These are phyloP conservation scores for Drosophila sproati DNA, from an alignment of 1,140 invertebrate genomes.

Conservation along the genomic window DNA sequence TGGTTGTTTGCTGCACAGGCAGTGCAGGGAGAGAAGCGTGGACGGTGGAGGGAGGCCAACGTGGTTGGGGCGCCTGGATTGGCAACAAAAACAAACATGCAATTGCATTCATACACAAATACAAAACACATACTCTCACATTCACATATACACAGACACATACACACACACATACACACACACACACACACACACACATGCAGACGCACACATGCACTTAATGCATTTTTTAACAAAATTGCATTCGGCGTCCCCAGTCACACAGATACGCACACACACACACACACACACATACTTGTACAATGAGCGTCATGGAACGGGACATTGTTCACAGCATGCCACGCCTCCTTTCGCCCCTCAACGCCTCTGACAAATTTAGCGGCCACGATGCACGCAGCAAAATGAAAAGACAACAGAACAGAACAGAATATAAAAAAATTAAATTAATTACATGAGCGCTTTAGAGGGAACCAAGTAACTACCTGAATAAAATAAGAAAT, in stretches of 20 bases:
- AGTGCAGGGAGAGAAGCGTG: slow-evolving; percentile 47
- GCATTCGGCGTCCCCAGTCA: slow-evolving; percentile 70
- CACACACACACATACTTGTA: slow-evolving; percentile 13
- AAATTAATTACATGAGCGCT: slow-evolving; percentile 13
- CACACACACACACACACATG: slow-evolving; percentile 24
- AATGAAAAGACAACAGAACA: slow-evolving; percentile 31
- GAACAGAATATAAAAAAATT: slow-evolving; percentile 16
- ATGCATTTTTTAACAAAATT: slow-evolving; percentile 82
- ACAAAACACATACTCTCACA: slow-evolving; percentile 42
- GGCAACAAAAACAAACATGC: slow-evolving; percentile 82
- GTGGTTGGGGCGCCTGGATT: slow-evolving; percentile 55
- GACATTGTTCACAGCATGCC: slow-evolving; percentile 56
- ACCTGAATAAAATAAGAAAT: neutral
- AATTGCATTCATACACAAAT: slow-evolving; percentile 74
- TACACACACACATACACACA: slow-evolving; percentile 37
- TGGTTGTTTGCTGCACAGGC: slow-evolving; percentile 69
- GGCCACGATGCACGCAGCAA: slow-evolving; percentile 52
- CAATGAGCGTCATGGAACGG: slow-evolving; percentile 41
- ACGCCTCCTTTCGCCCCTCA: slow-evolving; percentile 10
- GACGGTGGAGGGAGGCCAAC: slow-evolving; percentile 1
- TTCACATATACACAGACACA: slow-evolving; percentile 24
- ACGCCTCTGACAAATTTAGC: slow-evolving; percentile 62
- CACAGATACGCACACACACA: slow-evolving; percentile 42
- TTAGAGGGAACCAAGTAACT: neutral
- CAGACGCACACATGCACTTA: slow-evolving; percentile 67